A percentile compares a stretch with the other conserved stretches of the same genome.
Evolutionary conservation across 2,797 vertebrate species (phyloP).

Genomic region (Ctenosaura bakeri): DNA sequence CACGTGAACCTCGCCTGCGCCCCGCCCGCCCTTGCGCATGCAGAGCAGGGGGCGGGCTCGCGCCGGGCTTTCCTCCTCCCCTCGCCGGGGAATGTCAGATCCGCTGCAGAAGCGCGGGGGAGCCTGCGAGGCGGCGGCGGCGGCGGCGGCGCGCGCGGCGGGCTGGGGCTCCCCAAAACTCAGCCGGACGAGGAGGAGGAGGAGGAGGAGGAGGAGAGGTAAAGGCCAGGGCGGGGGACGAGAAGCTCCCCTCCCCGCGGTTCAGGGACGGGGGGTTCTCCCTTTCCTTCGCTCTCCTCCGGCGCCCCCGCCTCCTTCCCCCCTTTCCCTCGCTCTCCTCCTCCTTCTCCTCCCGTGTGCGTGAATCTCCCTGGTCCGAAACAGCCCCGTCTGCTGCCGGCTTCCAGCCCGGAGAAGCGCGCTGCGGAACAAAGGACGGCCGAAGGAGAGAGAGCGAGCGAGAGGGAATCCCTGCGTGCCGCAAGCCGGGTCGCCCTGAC

Average conservation of each 20-base stretch:
- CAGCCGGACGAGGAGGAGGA: not conserved
- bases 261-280: no score
- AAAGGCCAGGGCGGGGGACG: constrained; percentile 2
- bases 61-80: not conserved
- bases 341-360: no score
- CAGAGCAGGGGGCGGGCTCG: constrained; percentile 45
- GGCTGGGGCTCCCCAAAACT: not conserved
- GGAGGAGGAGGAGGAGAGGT: constrained; percentile 28
- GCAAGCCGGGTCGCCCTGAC: not conserved
- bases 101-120: constrained; percentile 60
- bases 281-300: no score
- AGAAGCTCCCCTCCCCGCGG: not conserved
- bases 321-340: no score
- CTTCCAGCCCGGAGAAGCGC: not conserved
- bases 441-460: not conserved
- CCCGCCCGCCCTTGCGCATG: constrained; percentile 46
- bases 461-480: not conserved
- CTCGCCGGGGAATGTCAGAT: constrained; percentile 64
- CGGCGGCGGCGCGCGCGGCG: not conserved
- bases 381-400: not conserved
- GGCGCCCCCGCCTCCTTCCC: no score
- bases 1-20: constrained; percentile 38
- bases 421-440: constrained; percentile 7
- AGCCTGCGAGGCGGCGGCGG: not conserved
- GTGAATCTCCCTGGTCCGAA: not conserved